phyloP scores from a whole-genome alignment of 64 coral and sea anemone genomes.

The Dendronephthya gigantea region DNA sequence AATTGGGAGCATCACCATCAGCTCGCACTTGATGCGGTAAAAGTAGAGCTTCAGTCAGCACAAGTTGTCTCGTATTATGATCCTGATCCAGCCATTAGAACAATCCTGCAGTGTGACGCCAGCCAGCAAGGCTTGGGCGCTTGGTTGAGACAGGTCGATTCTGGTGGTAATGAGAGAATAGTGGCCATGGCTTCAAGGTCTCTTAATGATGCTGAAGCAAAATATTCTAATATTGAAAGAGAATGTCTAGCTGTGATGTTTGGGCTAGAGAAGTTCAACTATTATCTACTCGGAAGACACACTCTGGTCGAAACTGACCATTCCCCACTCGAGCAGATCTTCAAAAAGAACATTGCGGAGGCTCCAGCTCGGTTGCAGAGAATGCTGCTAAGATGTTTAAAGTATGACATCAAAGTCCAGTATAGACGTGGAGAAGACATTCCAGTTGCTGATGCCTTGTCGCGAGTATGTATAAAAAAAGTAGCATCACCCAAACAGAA shows the following conservation, averaged over 20 bases:
- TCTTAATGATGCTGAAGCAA: conserved; percentile 28
- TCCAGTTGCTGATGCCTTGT: conserved; percentile 35
- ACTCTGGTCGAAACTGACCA: conserved; percentile 6
- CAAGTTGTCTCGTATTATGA: conserved; percentile 28
- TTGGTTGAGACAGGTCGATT: conserved; percentile 38
- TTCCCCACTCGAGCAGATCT: conserved; percentile 37
- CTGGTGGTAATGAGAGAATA: conserved; percentile 32
- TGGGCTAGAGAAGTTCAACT: conserved; percentile 40
- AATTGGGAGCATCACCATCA: conserved; percentile 35
- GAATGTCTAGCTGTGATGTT: conserved; percentile 37
- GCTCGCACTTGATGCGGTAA: conserved; percentile 17
- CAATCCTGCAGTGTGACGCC: conserved; percentile 39
- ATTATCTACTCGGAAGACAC: conserved; percentile 43
- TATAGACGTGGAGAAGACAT: conserved; percentile 30
- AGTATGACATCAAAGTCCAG: conserved; percentile 25
- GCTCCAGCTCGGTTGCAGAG: conserved; percentile 33
- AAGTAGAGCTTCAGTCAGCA: conserved; percentile 19
- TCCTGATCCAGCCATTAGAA: background rate
- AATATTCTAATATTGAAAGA: conserved; percentile 36
- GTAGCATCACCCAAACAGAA: background rate
- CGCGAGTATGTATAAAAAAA: conserved; percentile 22
- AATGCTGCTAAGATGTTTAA: conserved; percentile 38
- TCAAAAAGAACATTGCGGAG: conserved; percentile 50
- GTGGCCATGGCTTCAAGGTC: conserved; percentile 36
- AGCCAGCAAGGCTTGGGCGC: conserved; percentile 33